Evolutionary conservation across 1,140 invertebrate species (phyloP).

Genomic region (Pantala flavescens): DNA sequence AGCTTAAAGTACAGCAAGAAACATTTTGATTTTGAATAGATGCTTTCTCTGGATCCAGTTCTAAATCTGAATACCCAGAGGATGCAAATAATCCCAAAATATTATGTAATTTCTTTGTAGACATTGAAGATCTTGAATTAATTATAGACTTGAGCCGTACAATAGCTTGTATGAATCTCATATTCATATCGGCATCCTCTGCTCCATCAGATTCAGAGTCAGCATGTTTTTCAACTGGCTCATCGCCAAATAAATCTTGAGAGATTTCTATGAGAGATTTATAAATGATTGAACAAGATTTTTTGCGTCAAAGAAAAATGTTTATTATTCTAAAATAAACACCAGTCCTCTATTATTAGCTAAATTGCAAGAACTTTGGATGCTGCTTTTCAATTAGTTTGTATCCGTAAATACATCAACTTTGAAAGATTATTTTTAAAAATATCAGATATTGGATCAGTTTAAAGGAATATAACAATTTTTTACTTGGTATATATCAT

Average conservation of each 20-base stretch:
- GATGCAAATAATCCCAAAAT: background rate
- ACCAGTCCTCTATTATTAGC: too few species aligned
- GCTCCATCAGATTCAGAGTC: background rate
- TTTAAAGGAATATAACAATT: too few species aligned
- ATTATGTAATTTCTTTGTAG: background rate
- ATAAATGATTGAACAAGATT: too few species aligned
- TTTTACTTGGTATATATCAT: too few species aligned
- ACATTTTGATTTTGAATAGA: background rate
- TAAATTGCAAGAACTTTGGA: too few species aligned
- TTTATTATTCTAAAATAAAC: too few species aligned
- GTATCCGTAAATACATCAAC: too few species aligned
- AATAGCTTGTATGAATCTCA: slow-evolving; percentile 10
- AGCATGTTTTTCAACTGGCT: background rate
- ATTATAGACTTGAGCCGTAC: background rate
- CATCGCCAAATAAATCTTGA: background rate
- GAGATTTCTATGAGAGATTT: background rate
- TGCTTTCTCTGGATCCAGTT: background rate
- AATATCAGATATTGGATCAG: too few species aligned
- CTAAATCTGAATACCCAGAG: background rate
- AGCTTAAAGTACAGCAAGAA: background rate
- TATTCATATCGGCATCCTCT: background rate
- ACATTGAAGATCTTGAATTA: background rate
- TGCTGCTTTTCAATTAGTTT: too few species aligned
- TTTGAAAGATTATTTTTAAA: too few species aligned
- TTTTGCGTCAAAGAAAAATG: too few species aligned